Percentiles rank a stretch among this genome's conserved stretches.
phyloP scores from a whole-genome alignment of 2,797 vertebrate species.

The Falco peregrinus region DNA sequence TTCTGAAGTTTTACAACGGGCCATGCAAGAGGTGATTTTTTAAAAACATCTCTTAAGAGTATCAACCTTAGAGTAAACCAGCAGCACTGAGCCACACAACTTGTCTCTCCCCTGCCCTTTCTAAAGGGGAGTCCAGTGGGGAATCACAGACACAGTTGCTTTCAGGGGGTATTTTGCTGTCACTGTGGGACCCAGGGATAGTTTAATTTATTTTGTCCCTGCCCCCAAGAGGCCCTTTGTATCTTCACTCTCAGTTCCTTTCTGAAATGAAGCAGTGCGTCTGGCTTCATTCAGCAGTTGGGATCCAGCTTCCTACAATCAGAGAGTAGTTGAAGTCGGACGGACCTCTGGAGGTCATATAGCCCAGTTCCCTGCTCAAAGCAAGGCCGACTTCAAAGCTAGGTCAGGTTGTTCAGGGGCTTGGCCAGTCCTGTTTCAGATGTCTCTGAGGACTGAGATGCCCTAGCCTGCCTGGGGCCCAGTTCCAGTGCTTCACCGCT shows the following conservation, averaged over 20 bases:
- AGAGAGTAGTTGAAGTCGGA: background rate
- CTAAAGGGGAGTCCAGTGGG: background rate
- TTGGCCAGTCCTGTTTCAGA: background rate
- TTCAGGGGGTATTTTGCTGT: background rate
- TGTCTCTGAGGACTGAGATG: background rate
- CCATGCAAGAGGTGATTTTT: background rate
- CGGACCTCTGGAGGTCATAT: background rate
- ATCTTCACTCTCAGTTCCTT: background rate
- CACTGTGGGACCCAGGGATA: background rate
- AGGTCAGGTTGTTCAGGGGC: background rate
- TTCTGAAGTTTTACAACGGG: background rate
- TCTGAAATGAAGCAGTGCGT: background rate
- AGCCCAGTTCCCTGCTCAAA: background rate
- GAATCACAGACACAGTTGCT: background rate
- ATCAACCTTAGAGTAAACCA: background rate
- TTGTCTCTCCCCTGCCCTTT: background rate
- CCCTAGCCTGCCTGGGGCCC: background rate
- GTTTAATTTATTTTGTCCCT: background rate
- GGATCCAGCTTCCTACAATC: background rate
- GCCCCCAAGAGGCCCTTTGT: accelerated
- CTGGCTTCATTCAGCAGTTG: background rate
- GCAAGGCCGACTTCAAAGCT: background rate
- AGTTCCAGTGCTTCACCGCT: background rate
- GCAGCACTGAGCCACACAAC: background rate
- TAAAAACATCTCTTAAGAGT: background rate